These are phyloP conservation scores for Rhynchonycteris naso DNA, from an alignment of 2,797 vertebrate species.

Conservation along the genomic window DNA sequence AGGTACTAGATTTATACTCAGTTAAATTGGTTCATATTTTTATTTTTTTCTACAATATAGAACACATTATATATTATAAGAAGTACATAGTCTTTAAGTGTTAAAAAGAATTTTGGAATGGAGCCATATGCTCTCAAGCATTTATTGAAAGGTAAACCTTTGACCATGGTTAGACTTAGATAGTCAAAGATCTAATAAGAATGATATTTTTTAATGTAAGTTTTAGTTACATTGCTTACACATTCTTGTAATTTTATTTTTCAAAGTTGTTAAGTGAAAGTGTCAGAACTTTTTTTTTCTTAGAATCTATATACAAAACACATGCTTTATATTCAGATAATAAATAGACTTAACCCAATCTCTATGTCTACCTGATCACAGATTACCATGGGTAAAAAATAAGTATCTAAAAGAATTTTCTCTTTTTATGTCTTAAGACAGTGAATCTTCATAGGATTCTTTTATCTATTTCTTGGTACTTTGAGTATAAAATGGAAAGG, in stretches of 20 bases:
- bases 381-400: background rate
- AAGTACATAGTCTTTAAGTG: background rate
- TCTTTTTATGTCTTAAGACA: background rate
- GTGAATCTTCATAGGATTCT: background rate
- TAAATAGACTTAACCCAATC: background rate
- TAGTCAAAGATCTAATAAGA: background rate
- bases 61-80: background rate
- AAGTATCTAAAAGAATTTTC: background rate
- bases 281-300: background rate
- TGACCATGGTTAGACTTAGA: background rate
- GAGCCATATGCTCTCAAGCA: background rate
- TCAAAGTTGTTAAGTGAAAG: background rate
- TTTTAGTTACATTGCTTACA: background rate
- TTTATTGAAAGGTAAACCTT: background rate
- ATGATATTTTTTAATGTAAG: constrained; percentile 8
- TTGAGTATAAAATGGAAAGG: constrained; percentile 8
- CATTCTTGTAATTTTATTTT: background rate
- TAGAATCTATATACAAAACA: background rate
- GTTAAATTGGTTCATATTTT: background rate
- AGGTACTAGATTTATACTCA: background rate
- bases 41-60: background rate
- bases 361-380: background rate
- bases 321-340: background rate
- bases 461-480: background rate
- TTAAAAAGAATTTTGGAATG: background rate